A percentile compares a stretch with the other conserved stretches of the same genome.
Evolutionary conservation across 2,113 vertebrate species (phyloP).

Genomic region (Perca flavescens): DNA sequence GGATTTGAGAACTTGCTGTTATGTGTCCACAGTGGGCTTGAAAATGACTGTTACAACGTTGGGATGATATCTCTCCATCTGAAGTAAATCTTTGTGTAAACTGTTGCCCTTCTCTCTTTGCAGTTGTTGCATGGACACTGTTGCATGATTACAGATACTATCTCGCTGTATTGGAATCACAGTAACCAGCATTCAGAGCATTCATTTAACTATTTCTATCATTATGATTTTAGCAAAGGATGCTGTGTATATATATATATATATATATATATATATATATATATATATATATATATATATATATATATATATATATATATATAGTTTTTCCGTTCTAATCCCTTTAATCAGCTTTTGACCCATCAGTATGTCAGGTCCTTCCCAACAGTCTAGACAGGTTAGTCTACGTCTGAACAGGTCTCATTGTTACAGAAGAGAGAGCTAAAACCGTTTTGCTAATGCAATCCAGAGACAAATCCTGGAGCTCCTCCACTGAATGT

Average conservation of each 20-base stretch:
- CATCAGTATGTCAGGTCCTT: neutral
- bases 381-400: conserved; percentile 15
- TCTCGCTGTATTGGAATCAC: neutral
- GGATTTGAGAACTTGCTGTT: conserved; percentile 6
- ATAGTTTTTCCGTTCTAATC: neutral
- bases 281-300: too few relatives aligned
- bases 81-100: conserved; percentile 9
- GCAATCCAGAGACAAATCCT: conserved; percentile 27
- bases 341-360: neutral
- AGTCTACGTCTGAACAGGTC: neutral
- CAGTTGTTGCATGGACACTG: neutral
- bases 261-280: too few relatives aligned
- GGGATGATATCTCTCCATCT: conserved; percentile 1
- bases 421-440: neutral
- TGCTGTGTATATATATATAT: too few relatives aligned
- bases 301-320: too few relatives aligned
- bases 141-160: conserved; percentile 1
- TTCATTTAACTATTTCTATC: neutral
- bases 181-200: neutral
- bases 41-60: conserved; percentile 11
- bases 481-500: conserved; percentile 23
- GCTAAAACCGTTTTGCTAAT: neutral
- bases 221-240: neutral
- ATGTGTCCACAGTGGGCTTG: neutral
- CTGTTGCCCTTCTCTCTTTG: neutral